Base-by-base conservation (phyloP, 2,888 invertebrate genomes). In the Stenodera caucasica region DNA sequence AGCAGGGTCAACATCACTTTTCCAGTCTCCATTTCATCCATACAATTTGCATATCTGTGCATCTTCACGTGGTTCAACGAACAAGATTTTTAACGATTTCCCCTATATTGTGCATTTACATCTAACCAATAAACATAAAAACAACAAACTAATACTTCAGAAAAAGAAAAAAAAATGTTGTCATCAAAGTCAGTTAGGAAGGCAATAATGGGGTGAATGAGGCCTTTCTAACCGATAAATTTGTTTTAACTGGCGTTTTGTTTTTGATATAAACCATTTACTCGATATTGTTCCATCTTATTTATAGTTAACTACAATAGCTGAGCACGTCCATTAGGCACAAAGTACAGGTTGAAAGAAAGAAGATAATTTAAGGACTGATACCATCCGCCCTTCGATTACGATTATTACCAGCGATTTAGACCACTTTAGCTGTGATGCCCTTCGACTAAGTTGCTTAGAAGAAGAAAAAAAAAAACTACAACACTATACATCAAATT, bases 361-460 rank as follows among this genome's bases (percentile, higher is more conserved):
- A 67, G 69, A 69, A 69, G 70, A 72, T 68, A 70, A 70, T 68
- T 63, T 64, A 72, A 73, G 72, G 74, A 71, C 72, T 67, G 62
- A 62, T 55, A 49, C 45, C 51, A 37, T 49, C 60, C 66, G 60
- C 60, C 61, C 58, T 49, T 60, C 73, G 73, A 74, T 75, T 74
- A 75, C 74, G 74, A 74, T 76, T 75, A 76, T 73, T 73, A 72
- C 71, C 70, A 68, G 71, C 71, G 70, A 74, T 75, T 63, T 72
- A 69, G 69, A 72, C 71, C 72, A 74, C 73, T 75, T 73, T 73
- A 68, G n/a, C n/a, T n/a, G n/a, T n/a, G n/a, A n/a, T n/a, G n/a
- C n/a, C n/a, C n/a, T n/a, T n/a, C n/a, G n/a, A n/a, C n/a, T n/a
- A n/a, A n/a, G n/a, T n/a, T n/a, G n/a, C n/a, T n/a, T n/a, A n/a